Percentiles rank a stretch among this genome's conserved stretches.
phyloP scores from a whole-genome alignment of 2,888 invertebrate species.

The Catotricha subobsoleta region DNA sequence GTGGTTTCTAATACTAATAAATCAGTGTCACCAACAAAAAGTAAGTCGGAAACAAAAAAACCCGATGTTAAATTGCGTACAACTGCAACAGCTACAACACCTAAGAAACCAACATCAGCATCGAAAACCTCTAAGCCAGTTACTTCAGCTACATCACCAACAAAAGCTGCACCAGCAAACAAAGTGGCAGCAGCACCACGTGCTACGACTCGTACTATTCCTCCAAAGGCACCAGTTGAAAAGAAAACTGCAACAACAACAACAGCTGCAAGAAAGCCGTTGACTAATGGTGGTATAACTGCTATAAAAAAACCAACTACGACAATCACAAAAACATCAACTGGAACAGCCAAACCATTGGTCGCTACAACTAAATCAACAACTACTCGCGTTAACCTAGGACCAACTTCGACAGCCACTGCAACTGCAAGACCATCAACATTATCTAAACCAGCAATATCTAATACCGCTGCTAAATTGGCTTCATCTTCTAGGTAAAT shows the following conservation, averaged over 20 bases:
- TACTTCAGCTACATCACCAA: constrained; percentile 11
- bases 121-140: constrained; percentile 8
- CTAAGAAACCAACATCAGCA: constrained; percentile 11
- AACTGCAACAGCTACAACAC: constrained; percentile 11
- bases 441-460: too few species aligned
- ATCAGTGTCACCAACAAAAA: not conserved
- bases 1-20: not conserved
- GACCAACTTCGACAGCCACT: too few species aligned
- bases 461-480: too few species aligned
- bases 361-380: not conserved
- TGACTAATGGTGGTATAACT: constrained; percentile 4
- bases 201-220: constrained; percentile 2
- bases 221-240: not conserved
- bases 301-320: not conserved
- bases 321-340: not conserved
- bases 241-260: constrained; percentile 7
- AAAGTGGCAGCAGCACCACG: constrained; percentile 3
- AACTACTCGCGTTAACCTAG: constrained; percentile 3
- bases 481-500: too few species aligned
- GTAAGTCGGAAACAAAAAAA: constrained; percentile 1
- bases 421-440: too few species aligned
- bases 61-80: constrained; percentile 4
- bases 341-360: not conserved
- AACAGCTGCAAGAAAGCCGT: constrained; percentile 1
- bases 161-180: constrained; percentile 4